A percentile compares a stretch with the other conserved stretches of the same genome.
These are phyloP conservation scores for Cyrtonyx montezumae DNA, from an alignment of 2,113 vertebrate genomes.

Conservation along the genomic window DNA sequence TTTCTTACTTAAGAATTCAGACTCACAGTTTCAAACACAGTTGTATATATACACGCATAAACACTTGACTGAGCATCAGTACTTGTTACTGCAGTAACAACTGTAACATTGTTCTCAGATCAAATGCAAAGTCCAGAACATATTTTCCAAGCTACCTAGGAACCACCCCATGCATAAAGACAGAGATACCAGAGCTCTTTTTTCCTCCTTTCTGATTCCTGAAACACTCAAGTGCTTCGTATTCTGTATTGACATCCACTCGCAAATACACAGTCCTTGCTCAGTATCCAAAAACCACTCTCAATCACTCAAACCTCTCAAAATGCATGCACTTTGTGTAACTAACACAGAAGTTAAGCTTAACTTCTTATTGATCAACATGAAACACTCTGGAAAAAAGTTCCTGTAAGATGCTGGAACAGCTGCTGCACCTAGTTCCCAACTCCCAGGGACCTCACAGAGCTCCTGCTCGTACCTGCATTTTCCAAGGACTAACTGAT, in stretches of 20 bases:
- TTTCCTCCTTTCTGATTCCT: neutral
- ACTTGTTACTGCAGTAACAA: neutral
- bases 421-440: neutral
- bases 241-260: neutral
- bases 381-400: neutral
- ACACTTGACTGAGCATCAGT: neutral
- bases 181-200: accelerated
- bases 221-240: neutral
- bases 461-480: neutral
- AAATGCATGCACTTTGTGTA: neutral
- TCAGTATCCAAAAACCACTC: neutral
- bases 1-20: neutral
- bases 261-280: neutral
- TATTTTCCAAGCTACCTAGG: neutral
- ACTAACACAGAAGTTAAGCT: neutral
- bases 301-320: neutral
- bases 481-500: neutral
- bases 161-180: neutral
- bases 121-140: too few species aligned
- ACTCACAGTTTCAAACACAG: neutral
- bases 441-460: neutral
- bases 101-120: neutral
- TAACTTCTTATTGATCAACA: neutral
- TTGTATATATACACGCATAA: accelerated
- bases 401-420: neutral